phyloP scores from a whole-genome alignment of 2,888 invertebrate species.

The Ophion slaviceki region DNA sequence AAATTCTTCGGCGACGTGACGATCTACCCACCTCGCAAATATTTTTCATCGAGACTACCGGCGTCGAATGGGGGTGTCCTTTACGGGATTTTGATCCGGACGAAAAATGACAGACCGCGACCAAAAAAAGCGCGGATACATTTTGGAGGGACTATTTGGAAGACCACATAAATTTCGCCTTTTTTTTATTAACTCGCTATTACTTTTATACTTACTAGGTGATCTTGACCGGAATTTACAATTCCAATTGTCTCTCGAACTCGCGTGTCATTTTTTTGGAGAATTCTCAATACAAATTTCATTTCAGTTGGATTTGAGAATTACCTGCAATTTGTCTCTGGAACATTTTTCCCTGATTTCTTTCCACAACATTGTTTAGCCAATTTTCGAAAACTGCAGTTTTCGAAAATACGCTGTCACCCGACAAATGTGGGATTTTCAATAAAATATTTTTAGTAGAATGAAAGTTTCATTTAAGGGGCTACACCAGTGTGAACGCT shows the following conservation, averaged over 20 bases:
- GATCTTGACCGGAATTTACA: neutral
- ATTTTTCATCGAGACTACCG: neutral
- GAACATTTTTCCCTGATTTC: neutral
- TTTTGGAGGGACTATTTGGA: neutral
- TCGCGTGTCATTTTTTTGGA: neutral
- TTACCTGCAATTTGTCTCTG: too few species aligned
- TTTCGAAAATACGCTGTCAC: neutral
- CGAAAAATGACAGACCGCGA: neutral
- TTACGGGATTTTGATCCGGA: neutral
- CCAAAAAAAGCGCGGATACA: too few species aligned
- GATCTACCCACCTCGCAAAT: too few species aligned
- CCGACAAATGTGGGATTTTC: neutral
- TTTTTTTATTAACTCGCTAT: neutral
- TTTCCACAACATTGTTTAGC: neutral
- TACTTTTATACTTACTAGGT: neutral
- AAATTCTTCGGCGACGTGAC: neutral
- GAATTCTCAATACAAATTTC: too few species aligned
- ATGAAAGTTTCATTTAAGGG: too few species aligned
- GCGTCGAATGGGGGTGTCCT: neutral
- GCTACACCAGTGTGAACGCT: too few species aligned
- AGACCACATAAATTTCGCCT: neutral
- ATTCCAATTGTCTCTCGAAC: neutral
- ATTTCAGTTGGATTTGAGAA: too few species aligned
- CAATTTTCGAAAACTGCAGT: neutral
- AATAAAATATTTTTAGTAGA: neutral